phyloP scores from a whole-genome alignment of 2,888 invertebrate genomes.

The Thyatira batis region DNA sequence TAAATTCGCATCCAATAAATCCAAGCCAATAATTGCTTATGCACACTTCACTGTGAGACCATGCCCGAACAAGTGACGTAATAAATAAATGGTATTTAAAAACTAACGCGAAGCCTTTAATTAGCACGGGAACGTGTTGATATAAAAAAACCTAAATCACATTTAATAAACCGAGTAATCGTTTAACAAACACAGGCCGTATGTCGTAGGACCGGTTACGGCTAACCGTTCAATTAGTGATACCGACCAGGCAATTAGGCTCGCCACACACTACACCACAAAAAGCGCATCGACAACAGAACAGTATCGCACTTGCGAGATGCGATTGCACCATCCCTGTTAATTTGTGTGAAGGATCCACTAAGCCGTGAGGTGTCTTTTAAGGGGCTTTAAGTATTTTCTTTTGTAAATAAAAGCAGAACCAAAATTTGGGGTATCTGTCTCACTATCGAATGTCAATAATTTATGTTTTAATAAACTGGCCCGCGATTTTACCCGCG shows the following conservation, averaged over 20 bases:
- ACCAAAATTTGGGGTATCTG: too few relatives aligned
- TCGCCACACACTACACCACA: slow-evolving; percentile 54
- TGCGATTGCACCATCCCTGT: too few relatives aligned
- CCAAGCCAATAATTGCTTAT: too few relatives aligned
- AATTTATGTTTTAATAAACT: too few relatives aligned
- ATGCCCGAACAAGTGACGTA: neutral
- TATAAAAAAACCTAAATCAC: slow-evolving; percentile 36
- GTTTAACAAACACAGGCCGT: slow-evolving; percentile 55
- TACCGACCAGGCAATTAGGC: slow-evolving; percentile 62
- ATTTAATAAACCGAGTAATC: slow-evolving; percentile 58
- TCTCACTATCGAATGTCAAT: too few relatives aligned
- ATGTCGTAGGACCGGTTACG: slow-evolving; percentile 45
- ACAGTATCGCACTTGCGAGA: slow-evolving; percentile 13
- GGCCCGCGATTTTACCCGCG: too few relatives aligned
- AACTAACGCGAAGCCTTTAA: neutral
- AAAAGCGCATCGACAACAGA: slow-evolving; percentile 37
- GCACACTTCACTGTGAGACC: too few relatives aligned
- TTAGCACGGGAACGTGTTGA: slow-evolving; percentile 8
- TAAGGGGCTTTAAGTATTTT: too few relatives aligned
- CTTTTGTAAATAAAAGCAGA: too few relatives aligned
- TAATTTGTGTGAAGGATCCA: neutral
- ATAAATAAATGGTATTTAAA: slow-evolving; percentile 5
- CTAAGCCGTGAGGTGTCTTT: neutral
- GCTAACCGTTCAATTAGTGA: slow-evolving; percentile 71
- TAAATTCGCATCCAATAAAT: too few relatives aligned